Percentiles rank a stretch among this genome's conserved stretches.
phyloP scores from a whole-genome alignment of 2,797 vertebrate species.

The Acanthurus tractus region DNA sequence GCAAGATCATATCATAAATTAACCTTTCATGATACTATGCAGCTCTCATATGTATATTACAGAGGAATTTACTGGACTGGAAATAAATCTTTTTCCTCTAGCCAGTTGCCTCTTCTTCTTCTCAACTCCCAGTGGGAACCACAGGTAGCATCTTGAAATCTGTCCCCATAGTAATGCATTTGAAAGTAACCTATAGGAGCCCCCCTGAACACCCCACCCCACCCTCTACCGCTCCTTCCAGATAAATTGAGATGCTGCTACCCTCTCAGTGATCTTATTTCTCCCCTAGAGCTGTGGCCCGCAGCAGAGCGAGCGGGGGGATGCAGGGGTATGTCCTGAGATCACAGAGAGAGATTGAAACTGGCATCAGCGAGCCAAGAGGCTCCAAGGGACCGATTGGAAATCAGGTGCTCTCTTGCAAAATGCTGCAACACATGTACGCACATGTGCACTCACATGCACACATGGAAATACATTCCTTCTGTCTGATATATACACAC shows the following conservation, averaged over 20 bases:
- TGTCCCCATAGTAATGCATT: constrained; percentile 72
- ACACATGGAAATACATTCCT: constrained; percentile 18
- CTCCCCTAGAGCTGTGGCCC: constrained; percentile 61
- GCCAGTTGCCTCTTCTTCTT: constrained; percentile 1
- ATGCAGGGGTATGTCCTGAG: constrained; percentile 66
- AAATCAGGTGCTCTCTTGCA: constrained; percentile 75
- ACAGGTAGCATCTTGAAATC: constrained; percentile 63
- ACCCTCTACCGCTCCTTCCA: constrained; percentile 46
- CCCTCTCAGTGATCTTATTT: constrained; percentile 71
- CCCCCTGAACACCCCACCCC: not conserved
- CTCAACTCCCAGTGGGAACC: constrained; percentile 26
- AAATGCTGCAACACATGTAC: constrained; percentile 51
- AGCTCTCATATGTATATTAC: constrained; percentile 28
- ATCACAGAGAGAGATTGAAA: constrained; percentile 82
- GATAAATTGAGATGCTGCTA: constrained; percentile 77
- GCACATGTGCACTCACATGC: constrained; percentile 25
- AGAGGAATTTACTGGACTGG: constrained; percentile 1
- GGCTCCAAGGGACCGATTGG: constrained; percentile 76
- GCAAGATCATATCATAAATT: constrained; percentile 19
- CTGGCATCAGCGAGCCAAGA: constrained; percentile 79
- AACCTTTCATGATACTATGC: constrained; percentile 5
- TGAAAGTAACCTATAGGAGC: constrained; percentile 60
- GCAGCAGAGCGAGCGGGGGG: constrained; percentile 43
- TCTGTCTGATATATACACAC: constrained; percentile 1
- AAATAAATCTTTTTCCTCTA: constrained; percentile 37